A percentile compares a stretch with the other conserved stretches of the same genome.
Conservation (phyloP, 2,888 invertebrate genomes). For the Hermodice carunculata region DNA sequence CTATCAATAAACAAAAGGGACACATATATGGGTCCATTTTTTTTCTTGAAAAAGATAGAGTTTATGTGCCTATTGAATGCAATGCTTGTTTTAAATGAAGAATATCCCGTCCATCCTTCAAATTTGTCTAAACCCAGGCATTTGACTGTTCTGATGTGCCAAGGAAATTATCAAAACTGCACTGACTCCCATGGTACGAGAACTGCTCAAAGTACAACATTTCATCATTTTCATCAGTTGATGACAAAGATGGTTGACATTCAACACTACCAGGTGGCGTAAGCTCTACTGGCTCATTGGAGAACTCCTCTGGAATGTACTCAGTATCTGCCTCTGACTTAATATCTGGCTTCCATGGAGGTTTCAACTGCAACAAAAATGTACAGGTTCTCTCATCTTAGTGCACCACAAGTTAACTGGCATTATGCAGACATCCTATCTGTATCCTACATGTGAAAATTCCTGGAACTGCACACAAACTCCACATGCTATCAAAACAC, state of each 20-base stretch:
- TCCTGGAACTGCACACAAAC: no score
- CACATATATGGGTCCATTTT: no score
- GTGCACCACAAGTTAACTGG: no score
- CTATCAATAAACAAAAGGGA: no score
- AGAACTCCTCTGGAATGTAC: slow-evolving; percentile 69
- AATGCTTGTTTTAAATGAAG: no score
- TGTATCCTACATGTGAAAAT: no score
- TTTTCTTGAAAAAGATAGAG: no score
- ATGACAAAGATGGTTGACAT: slow-evolving; percentile 70
- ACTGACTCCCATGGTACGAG: slow-evolving; percentile 74
- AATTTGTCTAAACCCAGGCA: background rate
- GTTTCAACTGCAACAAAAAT: slow-evolving; percentile 91
- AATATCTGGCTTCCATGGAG: slow-evolving; percentile 78
- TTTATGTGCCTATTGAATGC: no score
- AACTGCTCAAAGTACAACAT: slow-evolving; percentile 83
- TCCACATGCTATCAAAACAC: no score
- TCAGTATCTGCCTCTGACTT: slow-evolving; percentile 88
- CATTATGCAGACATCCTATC: no score
- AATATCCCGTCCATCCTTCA: no score
- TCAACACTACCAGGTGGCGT: slow-evolving; percentile 87
- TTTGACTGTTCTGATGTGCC: slow-evolving; percentile 43
- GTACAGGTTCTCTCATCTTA: no score
- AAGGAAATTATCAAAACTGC: slow-evolving; percentile 58
- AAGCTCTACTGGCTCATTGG: slow-evolving; percentile 88
- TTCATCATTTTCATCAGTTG: slow-evolving; percentile 73